Evolutionary conservation across 2,888 invertebrate species (phyloP), one percentile per base, ranked within the genome.

Genomic region (Tribolium freemani): DNA sequence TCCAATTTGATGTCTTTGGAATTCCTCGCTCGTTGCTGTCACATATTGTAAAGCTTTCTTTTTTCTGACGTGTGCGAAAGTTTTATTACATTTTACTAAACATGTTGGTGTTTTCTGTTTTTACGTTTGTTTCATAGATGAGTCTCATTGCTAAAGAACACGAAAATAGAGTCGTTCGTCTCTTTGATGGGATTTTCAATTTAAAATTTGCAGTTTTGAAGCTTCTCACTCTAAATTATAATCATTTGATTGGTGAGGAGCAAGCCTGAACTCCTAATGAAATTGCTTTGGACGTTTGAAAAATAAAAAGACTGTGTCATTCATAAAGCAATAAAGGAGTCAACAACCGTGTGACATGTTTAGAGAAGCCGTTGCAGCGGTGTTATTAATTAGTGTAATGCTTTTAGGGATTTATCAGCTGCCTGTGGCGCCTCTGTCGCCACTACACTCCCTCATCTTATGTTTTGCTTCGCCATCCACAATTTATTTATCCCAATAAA

Each of bases 361-460:
- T 69, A 58, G 53, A 63, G 60, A 46, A 73, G 58, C 66, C 61
- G 38, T 66, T 45, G 72, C 71, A 72, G 75, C 73, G 69, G 70
- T 70, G 73, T 77, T 79, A 77, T 78, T 79, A 78, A 79, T 79
- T 79, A 78, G 76, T 68, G 73, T 77, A 78, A 77, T 78, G 78
- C 77, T 75, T 78, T 78, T 75, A 76, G 77, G 74, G 75, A 78
- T 77, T 79, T 78, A 74, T 75, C 71, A 72, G 75, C 70, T 60
- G 75, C 75, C 72, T 72, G 77, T 64, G 66, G 76, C 66, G 61
- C 26, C 46, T 30, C 68, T 69, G 68, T 72, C 69, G 57, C 56
- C 64, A 66, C 64, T 57, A 56, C 67, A 60, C 60, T 60, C 67
- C 48, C 38, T 38, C 38, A 38, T 38, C 38, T 38, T n/a, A 38